Percentiles rank a stretch among this genome's conserved stretches.
phyloP scores from a whole-genome alignment of 64 coral and sea anemone genomes.

The Dendrophyllia cribrosa region DNA sequence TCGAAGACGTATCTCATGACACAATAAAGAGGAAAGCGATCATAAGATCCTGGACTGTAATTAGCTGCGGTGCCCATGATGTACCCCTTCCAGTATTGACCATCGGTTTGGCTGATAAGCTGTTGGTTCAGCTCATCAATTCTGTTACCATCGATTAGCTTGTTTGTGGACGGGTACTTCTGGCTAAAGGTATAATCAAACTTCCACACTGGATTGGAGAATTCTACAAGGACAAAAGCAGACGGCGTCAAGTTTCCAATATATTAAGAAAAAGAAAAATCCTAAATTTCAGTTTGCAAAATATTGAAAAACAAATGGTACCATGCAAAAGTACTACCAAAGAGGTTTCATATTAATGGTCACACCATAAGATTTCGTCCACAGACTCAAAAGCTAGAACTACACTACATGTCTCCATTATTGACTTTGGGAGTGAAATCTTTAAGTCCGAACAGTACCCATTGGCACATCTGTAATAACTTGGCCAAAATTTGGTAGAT shows the following conservation, averaged over 20 bases:
- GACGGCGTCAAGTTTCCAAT: too few relatives aligned
- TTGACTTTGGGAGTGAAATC: too few relatives aligned
- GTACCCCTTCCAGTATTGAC: conserved; percentile 66
- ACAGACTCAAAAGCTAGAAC: too few relatives aligned
- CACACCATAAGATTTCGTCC: too few relatives aligned
- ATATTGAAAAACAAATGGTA: too few relatives aligned
- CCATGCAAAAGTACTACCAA: too few relatives aligned
- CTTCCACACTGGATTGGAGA: conserved; percentile 69
- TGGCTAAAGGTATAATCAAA: conserved; percentile 77
- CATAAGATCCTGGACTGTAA: conserved; percentile 53
- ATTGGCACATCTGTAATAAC: too few relatives aligned
- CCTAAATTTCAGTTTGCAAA: too few relatives aligned
- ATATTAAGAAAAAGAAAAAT: too few relatives aligned
- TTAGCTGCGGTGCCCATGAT: conserved; percentile 57
- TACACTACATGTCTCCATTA: too few relatives aligned
- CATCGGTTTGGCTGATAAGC: conserved; percentile 79
- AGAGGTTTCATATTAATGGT: too few relatives aligned
- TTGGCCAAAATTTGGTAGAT: too few relatives aligned
- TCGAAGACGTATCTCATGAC: conserved; percentile 31
- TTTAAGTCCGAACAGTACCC: neutral
- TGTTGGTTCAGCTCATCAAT: conserved; percentile 82
- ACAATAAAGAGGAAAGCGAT: conserved; percentile 40
- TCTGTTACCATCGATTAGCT: conserved; percentile 75
- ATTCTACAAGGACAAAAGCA: conserved; percentile 36
- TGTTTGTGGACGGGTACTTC: conserved; percentile 78